These are phyloP conservation scores for Apus apus DNA, from an alignment of 2,113 vertebrate species.

Conservation along the genomic window DNA sequence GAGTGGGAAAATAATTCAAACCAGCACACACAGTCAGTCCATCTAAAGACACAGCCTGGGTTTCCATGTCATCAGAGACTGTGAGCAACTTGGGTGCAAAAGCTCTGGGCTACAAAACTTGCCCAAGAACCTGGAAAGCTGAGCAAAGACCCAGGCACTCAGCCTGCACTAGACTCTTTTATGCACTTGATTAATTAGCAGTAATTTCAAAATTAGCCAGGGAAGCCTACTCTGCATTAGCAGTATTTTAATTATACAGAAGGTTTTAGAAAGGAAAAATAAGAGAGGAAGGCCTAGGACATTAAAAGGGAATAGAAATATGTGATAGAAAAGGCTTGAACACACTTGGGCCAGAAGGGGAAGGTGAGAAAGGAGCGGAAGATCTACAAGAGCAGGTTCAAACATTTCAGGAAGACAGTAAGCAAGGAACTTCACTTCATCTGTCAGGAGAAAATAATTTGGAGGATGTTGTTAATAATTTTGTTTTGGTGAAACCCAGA, in stretches of 20 bases:
- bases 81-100: not conserved
- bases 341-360: not conserved
- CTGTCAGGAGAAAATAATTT: not conserved
- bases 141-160: not conserved
- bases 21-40: accelerated
- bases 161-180: not conserved
- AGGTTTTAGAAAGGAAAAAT: not conserved
- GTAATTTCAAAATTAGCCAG: not conserved
- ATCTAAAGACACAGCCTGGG: not conserved
- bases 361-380: not conserved
- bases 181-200: not conserved
- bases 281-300: not conserved
- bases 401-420: not conserved
- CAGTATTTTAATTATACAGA: not conserved
- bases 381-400: not conserved
- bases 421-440: not conserved
- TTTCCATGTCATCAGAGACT: not conserved
- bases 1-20: not conserved
- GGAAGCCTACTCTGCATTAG: not conserved
- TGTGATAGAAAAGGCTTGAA: not conserved
- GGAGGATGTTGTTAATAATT: not conserved
- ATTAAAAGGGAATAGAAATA: not conserved
- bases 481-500: not conserved
- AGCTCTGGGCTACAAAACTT: not conserved
- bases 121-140: not conserved